Evolutionary conservation across 2,113 vertebrate species (phyloP).

Genomic region (Psettodes erumei): DNA sequence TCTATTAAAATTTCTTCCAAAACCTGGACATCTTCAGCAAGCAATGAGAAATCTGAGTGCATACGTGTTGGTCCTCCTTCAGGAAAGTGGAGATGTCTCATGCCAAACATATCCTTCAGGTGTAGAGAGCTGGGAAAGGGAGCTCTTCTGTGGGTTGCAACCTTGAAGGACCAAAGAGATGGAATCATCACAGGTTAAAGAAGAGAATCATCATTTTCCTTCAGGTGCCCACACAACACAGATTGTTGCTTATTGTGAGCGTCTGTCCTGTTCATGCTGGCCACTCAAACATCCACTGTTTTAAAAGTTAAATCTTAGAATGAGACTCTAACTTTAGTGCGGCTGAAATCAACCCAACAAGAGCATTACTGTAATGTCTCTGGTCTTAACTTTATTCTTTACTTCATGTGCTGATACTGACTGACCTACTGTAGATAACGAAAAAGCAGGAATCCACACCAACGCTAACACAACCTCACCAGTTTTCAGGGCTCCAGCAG

Average conservation of each 20-base stretch:
- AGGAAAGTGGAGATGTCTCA: background rate
- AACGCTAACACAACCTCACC: conserved; percentile 78
- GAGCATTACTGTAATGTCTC: too few species aligned
- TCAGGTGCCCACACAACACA: too few species aligned
- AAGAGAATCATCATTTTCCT: background rate
- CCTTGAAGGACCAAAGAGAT: conserved; percentile 78
- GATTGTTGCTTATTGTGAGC: too few species aligned
- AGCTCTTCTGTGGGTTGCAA: conserved; percentile 91
- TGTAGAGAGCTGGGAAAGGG: conserved; percentile 90
- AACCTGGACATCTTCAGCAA: background rate
- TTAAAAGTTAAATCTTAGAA: too few species aligned
- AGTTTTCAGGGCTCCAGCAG: conserved; percentile 93
- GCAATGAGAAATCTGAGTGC: background rate
- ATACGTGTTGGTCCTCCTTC: conserved; percentile 15
- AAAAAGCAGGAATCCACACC: background rate
- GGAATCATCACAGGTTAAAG: conserved; percentile 10
- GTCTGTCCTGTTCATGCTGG: too few species aligned
- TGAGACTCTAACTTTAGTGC: too few species aligned
- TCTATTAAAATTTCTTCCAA: conserved; percentile 10
- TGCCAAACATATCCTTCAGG: conserved; percentile 30
- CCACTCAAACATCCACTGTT: too few species aligned
- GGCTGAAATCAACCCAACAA: too few species aligned
- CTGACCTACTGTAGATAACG: background rate
- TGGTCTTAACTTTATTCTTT: too few species aligned
- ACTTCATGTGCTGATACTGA: too few species aligned